Evolutionary conservation across 2,113 vertebrate species (phyloP).

Genomic region (Aptenodytes patagonicus): DNA sequence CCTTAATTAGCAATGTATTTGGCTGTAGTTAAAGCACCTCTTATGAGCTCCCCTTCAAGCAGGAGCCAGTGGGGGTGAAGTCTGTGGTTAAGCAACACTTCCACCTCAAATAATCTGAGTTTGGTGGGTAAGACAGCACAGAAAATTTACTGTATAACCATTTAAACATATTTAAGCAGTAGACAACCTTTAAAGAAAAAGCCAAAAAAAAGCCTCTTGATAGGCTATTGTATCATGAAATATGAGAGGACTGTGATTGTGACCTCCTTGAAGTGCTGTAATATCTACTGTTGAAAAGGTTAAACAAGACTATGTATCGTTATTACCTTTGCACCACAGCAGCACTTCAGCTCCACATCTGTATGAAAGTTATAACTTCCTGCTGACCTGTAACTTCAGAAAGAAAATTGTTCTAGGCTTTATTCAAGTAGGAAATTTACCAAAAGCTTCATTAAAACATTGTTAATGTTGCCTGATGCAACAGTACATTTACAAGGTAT

Average conservation of each 20-base stretch:
- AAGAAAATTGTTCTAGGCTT: not conserved
- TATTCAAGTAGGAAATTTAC: not conserved
- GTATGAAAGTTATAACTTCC: not conserved
- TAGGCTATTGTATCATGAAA: not conserved
- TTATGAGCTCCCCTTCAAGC: not conserved
- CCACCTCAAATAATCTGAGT: not conserved
- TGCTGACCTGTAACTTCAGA: not conserved
- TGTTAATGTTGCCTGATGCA: not conserved
- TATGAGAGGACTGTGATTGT: not conserved
- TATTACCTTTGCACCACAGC: not conserved
- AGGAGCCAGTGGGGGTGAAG: not conserved
- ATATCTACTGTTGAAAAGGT: not conserved
- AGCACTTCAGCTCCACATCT: not conserved
- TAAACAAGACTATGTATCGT: not conserved
- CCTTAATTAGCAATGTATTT: not conserved
- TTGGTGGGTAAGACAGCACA: not conserved
- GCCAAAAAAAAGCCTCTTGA: not conserved
- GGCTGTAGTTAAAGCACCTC: not conserved
- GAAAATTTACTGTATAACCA: not conserved
- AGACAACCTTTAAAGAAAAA: not conserved
- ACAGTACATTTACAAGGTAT: not conserved
- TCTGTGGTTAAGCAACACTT: not conserved
- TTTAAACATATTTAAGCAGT: not conserved
- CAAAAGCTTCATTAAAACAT: not conserved
- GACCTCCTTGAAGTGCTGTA: not conserved